phyloP scores from a whole-genome alignment of 2,888 invertebrate species.

The Tanypteryx hageni region DNA sequence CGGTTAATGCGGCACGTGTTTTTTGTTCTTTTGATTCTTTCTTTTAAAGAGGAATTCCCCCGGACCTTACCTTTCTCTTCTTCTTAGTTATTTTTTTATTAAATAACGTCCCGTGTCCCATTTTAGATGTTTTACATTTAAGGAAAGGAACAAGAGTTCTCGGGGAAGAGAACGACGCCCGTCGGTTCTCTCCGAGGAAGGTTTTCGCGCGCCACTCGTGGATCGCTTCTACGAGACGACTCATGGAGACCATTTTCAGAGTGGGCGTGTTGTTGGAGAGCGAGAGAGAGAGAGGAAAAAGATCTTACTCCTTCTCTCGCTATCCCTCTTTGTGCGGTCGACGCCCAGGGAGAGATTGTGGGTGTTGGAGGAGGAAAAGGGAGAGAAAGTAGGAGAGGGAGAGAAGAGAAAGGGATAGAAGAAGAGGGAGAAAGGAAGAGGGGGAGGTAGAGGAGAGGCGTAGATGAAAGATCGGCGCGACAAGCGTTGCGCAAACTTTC shows the following conservation, averaged over 20 bases:
- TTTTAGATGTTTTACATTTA: too few relatives aligned
- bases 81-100: too few relatives aligned
- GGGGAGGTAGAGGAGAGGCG: neutral
- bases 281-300: neutral
- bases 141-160: too few relatives aligned
- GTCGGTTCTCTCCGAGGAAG: neutral
- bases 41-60: too few relatives aligned
- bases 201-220: neutral
- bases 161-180: neutral
- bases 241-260: constrained; percentile 4
- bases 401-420: constrained; percentile 14
- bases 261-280: constrained; percentile 19
- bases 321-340: constrained; percentile 1
- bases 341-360: constrained; percentile 14
- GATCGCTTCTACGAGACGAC: neutral
- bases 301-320: constrained; percentile 7
- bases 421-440: neutral
- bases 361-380: neutral
- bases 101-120: too few relatives aligned
- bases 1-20: neutral
- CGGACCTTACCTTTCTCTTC: too few relatives aligned
- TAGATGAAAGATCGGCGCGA: neutral
- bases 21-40: neutral
- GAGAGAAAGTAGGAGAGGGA: neutral
- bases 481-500: neutral